Conservation (phyloP, 2,888 invertebrate genomes). For the Thera britannica region DNA sequence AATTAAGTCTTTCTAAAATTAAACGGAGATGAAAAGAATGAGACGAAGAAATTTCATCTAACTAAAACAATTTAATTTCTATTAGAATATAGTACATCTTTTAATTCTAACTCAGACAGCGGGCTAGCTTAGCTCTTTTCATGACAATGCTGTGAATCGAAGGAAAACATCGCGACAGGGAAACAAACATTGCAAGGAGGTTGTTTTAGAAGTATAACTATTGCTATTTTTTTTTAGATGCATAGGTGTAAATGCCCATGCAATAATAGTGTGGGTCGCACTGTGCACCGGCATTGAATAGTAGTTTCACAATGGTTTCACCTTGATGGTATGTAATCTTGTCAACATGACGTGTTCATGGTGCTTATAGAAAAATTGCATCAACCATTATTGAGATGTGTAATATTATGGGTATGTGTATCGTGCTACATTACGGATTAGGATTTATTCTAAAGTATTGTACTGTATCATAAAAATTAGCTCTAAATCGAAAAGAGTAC, state of each 20-base stretch:
- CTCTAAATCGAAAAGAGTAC: no score
- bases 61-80: no score
- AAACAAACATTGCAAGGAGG: no score
- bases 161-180: no score
- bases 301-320: constrained; percentile 42
- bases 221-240: background rate
- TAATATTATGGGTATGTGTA: background rate
- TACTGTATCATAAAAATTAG: background rate
- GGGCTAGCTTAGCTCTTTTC: no score
- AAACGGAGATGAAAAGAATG: no score
- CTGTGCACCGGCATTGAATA: constrained; percentile 41
- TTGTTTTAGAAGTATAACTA: no score
- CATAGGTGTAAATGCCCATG: constrained; percentile 12
- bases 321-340: constrained; percentile 43
- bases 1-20: no score
- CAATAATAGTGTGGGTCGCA: constrained; percentile 32
- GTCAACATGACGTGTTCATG: constrained; percentile 39
- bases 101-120: no score
- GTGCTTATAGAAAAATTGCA: constrained; percentile 46
- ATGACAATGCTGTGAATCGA: no score
- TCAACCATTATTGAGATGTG: constrained; percentile 22
- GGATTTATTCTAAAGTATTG: background rate
- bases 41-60: no score
- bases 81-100: no score
- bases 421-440: background rate